Evolutionary conservation across 2,113 vertebrate species (phyloP).

Genomic region (Gopherus evgoodei): DNA sequence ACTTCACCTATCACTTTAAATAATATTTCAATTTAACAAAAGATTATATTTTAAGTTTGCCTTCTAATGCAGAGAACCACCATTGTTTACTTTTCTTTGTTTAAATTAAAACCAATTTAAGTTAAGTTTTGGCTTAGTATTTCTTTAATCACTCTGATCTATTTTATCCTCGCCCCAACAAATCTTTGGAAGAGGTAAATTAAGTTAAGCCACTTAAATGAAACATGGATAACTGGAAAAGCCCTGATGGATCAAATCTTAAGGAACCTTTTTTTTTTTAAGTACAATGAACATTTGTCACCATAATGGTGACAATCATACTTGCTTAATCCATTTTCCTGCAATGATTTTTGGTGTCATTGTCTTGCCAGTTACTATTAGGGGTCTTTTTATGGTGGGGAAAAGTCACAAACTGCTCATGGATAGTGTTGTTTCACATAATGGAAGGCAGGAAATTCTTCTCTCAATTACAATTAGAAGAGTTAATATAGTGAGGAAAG

Average conservation of each 20-base stretch:
- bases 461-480: constrained; percentile 8
- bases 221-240: not conserved
- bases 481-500: not conserved
- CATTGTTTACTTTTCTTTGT: not conserved
- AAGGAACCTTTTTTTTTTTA: not conserved
- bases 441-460: not conserved
- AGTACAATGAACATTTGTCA: not conserved
- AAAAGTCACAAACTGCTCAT: not conserved
- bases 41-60: not conserved
- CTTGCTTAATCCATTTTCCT: not conserved
- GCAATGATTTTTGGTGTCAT: not conserved
- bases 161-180: not conserved
- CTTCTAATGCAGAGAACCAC: not conserved
- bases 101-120: not conserved
- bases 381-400: not conserved
- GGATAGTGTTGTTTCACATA: not conserved
- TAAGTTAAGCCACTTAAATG: not conserved
- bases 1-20: not conserved
- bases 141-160: not conserved
- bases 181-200: not conserved
- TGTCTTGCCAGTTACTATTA: not conserved
- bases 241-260: not conserved
- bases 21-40: not conserved
- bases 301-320: not conserved
- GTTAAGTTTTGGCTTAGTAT: not conserved